Percentiles rank a stretch among this genome's conserved stretches.
phyloP scores from a whole-genome alignment of 2,797 vertebrate genomes.

The Falco biarmicus region DNA sequence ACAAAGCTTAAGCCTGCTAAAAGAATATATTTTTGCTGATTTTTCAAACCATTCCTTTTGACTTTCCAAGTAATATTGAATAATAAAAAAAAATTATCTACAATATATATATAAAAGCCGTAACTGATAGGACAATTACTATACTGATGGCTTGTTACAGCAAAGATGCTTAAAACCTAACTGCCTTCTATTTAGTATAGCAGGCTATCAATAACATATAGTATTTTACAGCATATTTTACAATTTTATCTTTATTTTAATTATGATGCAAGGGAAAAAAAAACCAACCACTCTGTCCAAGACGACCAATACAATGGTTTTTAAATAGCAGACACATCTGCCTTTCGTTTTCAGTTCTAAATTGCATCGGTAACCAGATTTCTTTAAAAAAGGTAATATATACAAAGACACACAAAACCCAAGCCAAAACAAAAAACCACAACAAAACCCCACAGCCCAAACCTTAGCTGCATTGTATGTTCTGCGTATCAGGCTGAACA shows the following conservation, averaged over 20 bases:
- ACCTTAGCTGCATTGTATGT: conserved; percentile 49
- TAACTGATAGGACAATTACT: neutral
- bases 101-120: too few species aligned
- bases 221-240: neutral
- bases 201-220: neutral
- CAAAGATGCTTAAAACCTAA: conserved; percentile 14
- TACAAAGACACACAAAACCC: too few species aligned
- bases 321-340: neutral
- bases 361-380: conserved; percentile 80
- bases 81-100: too few species aligned
- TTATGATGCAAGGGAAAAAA: conserved; percentile 4
- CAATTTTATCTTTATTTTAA: neutral
- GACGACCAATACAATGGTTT: conserved; percentile 39
- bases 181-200: neutral
- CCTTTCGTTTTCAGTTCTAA: conserved; percentile 70
- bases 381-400: conserved; percentile 50
- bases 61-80: neutral
- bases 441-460: neutral
- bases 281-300: neutral
- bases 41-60: neutral
- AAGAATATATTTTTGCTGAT: neutral
- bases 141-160: neutral
- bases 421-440: conserved; percentile 3
- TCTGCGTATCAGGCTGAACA: conserved; percentile 48
- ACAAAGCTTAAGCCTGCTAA: neutral